Base-by-base conservation (phyloP, 2,888 invertebrate genomes). In the Drymonia ruficornis region DNA sequence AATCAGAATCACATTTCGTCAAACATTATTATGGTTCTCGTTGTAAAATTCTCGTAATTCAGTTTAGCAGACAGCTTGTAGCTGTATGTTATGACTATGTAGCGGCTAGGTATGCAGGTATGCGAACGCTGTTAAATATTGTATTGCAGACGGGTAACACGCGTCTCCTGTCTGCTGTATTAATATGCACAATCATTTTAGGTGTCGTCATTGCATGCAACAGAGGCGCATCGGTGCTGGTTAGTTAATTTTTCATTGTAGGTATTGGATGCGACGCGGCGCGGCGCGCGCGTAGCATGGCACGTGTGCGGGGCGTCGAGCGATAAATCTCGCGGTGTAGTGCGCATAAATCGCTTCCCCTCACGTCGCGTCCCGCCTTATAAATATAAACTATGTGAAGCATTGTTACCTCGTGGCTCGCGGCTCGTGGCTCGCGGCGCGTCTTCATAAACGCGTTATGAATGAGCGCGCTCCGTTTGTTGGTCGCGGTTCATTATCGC, bases 291-390 rank as follows among this genome's bases (percentile, higher is more conserved):
- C 46, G 28, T 31, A 29, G 29, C 71, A 69, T 67, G 70, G 29
- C 71, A 69, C 68, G 70, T 72, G 75, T 59, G 65, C 70, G 58
- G 52, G 23, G 64, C 70, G 67, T 48, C 62, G 66, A 65, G 68
- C 67, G 56, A 78, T 81, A 78, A 80, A 80, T 81, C 78, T 72
- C 64, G 40, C 38, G 42, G 47, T 58, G 68, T 65, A 63, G 55
- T 47, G 60, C 60, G 67, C 70, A 78, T 78, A 78, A 76, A 79
- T 75, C 71, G 55, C 57, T 47, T 42, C 56, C 62, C 65, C 52
- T 55, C 63, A 50, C 55, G 47, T 43, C 29, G n/a, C 50, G 42
- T 50, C 47, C 46, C 52, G 50, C 9, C 34, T 31, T 50, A 59
- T 66, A 64, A 72, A 67, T 70, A 72, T 67, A 65, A 58, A 61